Evolutionary conservation across 2,113 vertebrate genomes (phyloP).

Genomic region (Atherinomorus stipes): DNA sequence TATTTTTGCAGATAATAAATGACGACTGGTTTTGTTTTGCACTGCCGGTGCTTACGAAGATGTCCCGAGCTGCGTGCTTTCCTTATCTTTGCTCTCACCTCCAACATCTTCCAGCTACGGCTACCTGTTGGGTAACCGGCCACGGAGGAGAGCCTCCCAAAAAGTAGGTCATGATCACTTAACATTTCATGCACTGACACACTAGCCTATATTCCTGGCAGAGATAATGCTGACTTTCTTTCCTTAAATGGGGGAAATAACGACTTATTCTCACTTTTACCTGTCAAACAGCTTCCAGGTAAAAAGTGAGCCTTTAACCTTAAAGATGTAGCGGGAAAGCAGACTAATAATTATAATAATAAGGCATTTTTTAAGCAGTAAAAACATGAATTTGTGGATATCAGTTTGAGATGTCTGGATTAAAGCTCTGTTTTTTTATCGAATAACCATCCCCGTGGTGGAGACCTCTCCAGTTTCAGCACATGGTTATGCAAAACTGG

Average conservation of each 20-base stretch:
- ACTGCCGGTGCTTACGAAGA: not conserved
- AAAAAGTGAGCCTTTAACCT: not conserved
- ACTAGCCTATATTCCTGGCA: constrained; percentile 65
- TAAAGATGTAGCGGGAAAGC: not conserved
- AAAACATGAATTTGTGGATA: not conserved
- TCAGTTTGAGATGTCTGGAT: not conserved
- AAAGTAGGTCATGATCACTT: constrained; percentile 70
- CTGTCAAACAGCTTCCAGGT: not conserved
- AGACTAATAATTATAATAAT: not conserved
- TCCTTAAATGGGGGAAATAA: constrained; percentile 2
- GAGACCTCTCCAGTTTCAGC: not conserved
- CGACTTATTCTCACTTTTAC: not conserved
- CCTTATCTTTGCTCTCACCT: not conserved
- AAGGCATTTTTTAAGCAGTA: not conserved
- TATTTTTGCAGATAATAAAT: not conserved
- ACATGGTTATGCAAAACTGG: not conserved
- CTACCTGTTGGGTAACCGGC: not conserved
- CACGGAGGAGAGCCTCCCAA: not conserved
- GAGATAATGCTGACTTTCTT: constrained; percentile 12
- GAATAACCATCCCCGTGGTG: not conserved
- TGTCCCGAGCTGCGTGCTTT: not conserved
- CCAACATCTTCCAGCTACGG: not conserved
- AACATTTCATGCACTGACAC: constrained; percentile 62
- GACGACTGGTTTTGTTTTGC: not conserved
- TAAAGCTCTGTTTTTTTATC: not conserved